Evolutionary conservation across 2,113 vertebrate species (phyloP), one percentile per base, ranked within the genome.

Genomic region (Gymnorhina tibicen): DNA sequence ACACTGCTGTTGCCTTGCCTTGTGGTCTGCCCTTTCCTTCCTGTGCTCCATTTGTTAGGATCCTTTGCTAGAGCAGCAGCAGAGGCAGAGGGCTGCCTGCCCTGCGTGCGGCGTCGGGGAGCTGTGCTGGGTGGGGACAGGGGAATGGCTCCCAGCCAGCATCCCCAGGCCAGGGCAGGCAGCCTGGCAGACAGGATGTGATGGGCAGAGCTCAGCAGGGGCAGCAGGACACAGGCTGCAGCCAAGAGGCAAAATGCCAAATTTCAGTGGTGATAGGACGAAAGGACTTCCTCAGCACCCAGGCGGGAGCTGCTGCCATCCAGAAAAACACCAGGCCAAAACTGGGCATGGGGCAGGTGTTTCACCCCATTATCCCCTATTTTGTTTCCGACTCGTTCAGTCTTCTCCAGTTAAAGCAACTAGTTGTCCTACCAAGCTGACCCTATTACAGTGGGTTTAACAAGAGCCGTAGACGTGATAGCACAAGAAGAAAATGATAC

Each of bases 61-160:
- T 75, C 22, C 86, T 86, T 77, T 49, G 22, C 53, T 5, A 2
- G n/a, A 60, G 28, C 62, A 66, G 64, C 52, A 41, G 41, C 3
- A 6, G 33, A 50, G 58, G 19, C 0, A 0, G 21, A 68, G 35
- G 42, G n/a, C 28, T 91, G 39, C 60, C 18, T 55, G n/a, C 35
- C 44, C 77, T 68, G 22, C n/a, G 19, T 1, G 2, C 0, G 0
- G 75, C 0, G 0, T 3, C 0, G 0, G 27, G 41, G 26, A 32
- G 11, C 50, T 90, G 66, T 49, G 53, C 26, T 62, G 70, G n/a
- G 16, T 37, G 18, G 28, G 10, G 2, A 23, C 10, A 13, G 6
- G 28, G 33, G 13, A 1, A 21, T 2, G 8, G 1, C 32, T 73
- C 11, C 42, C 39, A 39, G 47, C n/a, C 53, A 62, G 28, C 13